phyloP scores from a whole-genome alignment of 2,797 vertebrate genomes.

The Cirrhinus molitorella region DNA sequence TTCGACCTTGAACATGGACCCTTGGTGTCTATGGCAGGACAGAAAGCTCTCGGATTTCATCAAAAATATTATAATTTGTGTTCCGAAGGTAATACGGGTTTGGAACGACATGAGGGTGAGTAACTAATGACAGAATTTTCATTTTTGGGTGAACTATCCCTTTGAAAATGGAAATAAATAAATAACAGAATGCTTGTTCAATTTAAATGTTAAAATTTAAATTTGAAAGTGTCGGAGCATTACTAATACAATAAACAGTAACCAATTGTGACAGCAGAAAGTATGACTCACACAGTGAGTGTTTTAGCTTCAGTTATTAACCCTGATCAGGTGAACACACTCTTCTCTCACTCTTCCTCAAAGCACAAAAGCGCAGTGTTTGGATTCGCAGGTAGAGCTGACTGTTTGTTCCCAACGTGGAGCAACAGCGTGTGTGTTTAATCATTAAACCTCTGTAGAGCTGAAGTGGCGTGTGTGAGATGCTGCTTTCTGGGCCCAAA shows the following conservation, averaged over 20 bases:
- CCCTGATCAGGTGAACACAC: constrained; percentile 27
- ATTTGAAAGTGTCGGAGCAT: background rate
- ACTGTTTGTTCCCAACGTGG: constrained; percentile 44
- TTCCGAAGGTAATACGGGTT: too few species aligned
- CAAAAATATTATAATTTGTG: too few species aligned
- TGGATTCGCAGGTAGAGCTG: constrained; percentile 40
- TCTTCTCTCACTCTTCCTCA: constrained; percentile 21
- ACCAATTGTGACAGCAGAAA: constrained; percentile 19
- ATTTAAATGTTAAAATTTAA: background rate
- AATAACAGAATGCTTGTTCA: background rate
- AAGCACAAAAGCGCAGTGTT: constrained; percentile 41
- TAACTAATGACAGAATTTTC: too few species aligned
- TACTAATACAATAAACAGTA: constrained; percentile 21
- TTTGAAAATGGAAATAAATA: too few species aligned
- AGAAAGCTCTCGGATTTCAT: too few species aligned
- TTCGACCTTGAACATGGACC: too few species aligned
- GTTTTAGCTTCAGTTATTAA: constrained; percentile 27
- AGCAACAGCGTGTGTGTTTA: constrained; percentile 67
- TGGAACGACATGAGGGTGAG: too few species aligned
- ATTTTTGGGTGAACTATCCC: too few species aligned
- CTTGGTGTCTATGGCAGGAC: too few species aligned
- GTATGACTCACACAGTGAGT: constrained; percentile 29
- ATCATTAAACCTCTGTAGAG: constrained; percentile 64
- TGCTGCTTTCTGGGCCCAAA: constrained; percentile 74
- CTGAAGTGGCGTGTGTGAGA: constrained; percentile 60